Conservation (phyloP, 53 echinoderm and acorn worm species). For the Echinarachnius parma region DNA sequence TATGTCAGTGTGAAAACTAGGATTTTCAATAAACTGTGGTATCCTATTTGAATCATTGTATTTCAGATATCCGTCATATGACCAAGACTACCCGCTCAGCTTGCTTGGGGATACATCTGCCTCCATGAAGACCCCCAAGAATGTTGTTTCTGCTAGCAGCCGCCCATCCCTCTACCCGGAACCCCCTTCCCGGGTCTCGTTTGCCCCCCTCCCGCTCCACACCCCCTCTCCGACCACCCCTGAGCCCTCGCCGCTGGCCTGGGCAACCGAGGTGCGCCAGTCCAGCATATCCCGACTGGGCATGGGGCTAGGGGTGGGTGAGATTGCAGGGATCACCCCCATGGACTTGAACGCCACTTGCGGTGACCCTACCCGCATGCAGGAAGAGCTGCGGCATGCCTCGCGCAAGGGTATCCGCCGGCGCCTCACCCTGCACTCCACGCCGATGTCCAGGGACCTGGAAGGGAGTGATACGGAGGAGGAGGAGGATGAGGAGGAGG, state of each 20-base stretch:
- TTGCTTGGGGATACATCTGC: constrained; percentile 24
- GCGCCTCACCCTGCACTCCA: constrained; percentile 31
- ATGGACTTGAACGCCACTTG: constrained; percentile 72
- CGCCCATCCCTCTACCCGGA: constrained; percentile 51
- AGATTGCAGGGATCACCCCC: constrained; percentile 30
- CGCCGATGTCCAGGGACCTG: constrained; percentile 22
- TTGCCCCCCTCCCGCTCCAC: constrained; percentile 58
- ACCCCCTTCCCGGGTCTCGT: constrained; percentile 37
- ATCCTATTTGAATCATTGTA: neutral
- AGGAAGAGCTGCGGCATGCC: constrained; percentile 25
- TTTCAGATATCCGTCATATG: constrained; percentile 23
- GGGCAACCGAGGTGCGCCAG: constrained; percentile 37
- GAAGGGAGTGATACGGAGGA: constrained; percentile 37
- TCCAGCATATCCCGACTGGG: constrained; percentile 14
- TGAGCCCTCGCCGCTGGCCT: constrained; percentile 22
- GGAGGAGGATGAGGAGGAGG: constrained; percentile 38
- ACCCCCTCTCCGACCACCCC: constrained; percentile 65
- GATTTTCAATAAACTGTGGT: neutral
- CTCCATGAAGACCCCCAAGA: constrained; percentile 27
- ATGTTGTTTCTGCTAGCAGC: neutral
- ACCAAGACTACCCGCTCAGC: constrained; percentile 2
- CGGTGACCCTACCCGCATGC: constrained; percentile 66
- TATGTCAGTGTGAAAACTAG: too few relatives aligned
- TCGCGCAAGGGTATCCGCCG: constrained; percentile 12
- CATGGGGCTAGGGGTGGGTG: constrained; percentile 9